Percentiles rank a stretch among this genome's conserved stretches.
These are phyloP conservation scores for Troilus luridus DNA, from an alignment of 2,888 invertebrate genomes.

Conservation along the genomic window DNA sequence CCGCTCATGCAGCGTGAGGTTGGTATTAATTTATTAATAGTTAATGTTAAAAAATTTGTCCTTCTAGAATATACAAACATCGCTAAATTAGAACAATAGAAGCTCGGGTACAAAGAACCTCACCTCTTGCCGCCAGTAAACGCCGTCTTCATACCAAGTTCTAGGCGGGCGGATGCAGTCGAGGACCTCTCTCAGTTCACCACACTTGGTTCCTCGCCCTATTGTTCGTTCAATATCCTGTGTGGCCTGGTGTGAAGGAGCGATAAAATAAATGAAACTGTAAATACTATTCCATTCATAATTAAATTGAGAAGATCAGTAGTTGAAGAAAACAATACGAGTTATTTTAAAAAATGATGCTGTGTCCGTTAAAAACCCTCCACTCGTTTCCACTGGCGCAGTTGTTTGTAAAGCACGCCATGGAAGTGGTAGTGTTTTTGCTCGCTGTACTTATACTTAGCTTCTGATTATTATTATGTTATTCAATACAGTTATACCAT, in stretches of 20 bases:
- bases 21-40: neutral
- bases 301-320: neutral
- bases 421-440: no score
- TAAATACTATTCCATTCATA: neutral
- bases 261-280: neutral
- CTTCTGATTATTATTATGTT: no score
- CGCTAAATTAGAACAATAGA: neutral
- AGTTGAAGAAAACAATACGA: neutral
- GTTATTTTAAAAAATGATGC: neutral
- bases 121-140: neutral
- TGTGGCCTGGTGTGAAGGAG: neutral
- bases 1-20: no score
- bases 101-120: neutral
- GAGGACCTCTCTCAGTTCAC: constrained; percentile 37
- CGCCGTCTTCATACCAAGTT: neutral
- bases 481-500: no score
- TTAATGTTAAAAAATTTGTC: neutral
- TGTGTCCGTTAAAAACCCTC: no score
- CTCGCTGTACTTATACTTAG: no score
- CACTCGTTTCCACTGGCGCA: no score
- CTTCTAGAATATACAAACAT: neutral
- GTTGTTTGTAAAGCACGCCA: no score
- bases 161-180: constrained; percentile 4
- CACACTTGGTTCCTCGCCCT: neutral
- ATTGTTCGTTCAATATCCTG: neutral